These are phyloP conservation scores for Drosophila rhopaloa DNA, from an alignment of 1,140 invertebrate genomes.

Conservation along the genomic window DNA sequence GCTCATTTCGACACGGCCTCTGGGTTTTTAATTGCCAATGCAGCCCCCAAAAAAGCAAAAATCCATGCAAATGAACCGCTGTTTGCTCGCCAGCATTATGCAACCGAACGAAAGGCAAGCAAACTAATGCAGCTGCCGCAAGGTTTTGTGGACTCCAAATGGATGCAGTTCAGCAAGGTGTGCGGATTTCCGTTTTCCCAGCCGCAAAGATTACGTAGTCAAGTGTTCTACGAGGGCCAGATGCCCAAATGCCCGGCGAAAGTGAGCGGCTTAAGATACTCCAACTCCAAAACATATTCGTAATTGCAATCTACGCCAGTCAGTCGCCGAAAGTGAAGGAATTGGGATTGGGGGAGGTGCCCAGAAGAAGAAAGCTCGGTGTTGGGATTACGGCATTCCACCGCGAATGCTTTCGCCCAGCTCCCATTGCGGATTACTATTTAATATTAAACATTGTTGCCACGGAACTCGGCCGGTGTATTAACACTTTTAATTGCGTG, in stretches of 20 bases:
- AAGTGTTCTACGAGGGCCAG: slow-evolving; percentile 60
- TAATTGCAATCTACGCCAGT: slow-evolving; percentile 47
- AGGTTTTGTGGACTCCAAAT: slow-evolving; percentile 28
- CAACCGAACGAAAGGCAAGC: slow-evolving; percentile 47
- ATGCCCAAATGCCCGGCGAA: slow-evolving; percentile 39
- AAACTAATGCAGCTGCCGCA: slow-evolving; percentile 50
- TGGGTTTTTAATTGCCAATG: slow-evolving; percentile 78
- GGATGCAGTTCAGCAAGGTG: slow-evolving; percentile 65
- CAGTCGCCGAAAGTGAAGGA: slow-evolving; percentile 53
- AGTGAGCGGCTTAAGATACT: slow-evolving; percentile 50
- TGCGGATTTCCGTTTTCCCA: slow-evolving; percentile 66
- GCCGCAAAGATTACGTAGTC: slow-evolving; percentile 57
- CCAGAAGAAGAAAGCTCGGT: slow-evolving; percentile 37
- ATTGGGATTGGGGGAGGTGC: slow-evolving; percentile 17
- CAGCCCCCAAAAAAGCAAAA: slow-evolving; percentile 22
- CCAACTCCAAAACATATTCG: slow-evolving; percentile 9
- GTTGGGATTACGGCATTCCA: slow-evolving; percentile 39
- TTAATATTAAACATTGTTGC: slow-evolving; percentile 14
- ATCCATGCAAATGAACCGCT: slow-evolving; percentile 68
- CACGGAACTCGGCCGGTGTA: slow-evolving; percentile 20
- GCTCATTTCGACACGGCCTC: slow-evolving; percentile 60
- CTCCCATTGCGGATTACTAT: slow-evolving; percentile 41
- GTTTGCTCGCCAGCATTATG: slow-evolving; percentile 44
- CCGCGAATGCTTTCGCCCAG: slow-evolving; percentile 37
- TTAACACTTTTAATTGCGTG: slow-evolving; percentile 75